Evolutionary conservation across 53 echinoderm and acorn worm genomes (phyloP), one percentile per base, ranked within the genome.

Genomic region (Apostichopus leukothele): DNA sequence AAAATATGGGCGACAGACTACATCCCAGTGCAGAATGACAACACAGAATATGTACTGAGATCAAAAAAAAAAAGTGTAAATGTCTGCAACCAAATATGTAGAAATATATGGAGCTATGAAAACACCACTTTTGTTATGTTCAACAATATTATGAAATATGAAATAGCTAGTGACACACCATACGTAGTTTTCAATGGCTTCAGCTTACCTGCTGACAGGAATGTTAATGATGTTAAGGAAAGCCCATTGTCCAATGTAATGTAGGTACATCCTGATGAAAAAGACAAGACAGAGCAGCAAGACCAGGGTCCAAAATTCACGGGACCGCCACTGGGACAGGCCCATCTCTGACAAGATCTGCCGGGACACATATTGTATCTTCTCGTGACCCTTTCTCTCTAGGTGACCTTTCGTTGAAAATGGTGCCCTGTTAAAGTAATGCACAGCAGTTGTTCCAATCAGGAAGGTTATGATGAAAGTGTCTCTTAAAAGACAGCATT

Each of bases 241-340:
- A 0, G 93, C 93, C 95, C 95, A 98, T 83, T 98, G 98, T 73
- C 98, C 98, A 7, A 98, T 88, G 75, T 98, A 98, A 86, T 98
- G 98, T 51, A 98, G 76, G 89, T 96, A 98, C 77, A 92, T 91
- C 21, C 98, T 86, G 68, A 98, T 91, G 83, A 98, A 98, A 86
- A 94, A 98, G 60, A 96, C 88, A 27, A 98, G 93, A 59, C 91
- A 94, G 16, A 98, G 83, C 73, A 98, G 89, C 13, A 98, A 88
- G 89, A 96, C 88, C 63, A 98, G 92, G 5, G 93, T 96, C 98
- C 98, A 98, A 91, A 98, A 98, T 84, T 98, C 98, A 5, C 98
- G 76, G 77, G 98, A 98, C 10, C 98, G 86, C 98, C 98, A 98
- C 93, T 98, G 98, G 67, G 98, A 96, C 50, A 98, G 73, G 6